Base-by-base conservation (phyloP, 1,140 invertebrate genomes). In the Drosophila murphyi region DNA sequence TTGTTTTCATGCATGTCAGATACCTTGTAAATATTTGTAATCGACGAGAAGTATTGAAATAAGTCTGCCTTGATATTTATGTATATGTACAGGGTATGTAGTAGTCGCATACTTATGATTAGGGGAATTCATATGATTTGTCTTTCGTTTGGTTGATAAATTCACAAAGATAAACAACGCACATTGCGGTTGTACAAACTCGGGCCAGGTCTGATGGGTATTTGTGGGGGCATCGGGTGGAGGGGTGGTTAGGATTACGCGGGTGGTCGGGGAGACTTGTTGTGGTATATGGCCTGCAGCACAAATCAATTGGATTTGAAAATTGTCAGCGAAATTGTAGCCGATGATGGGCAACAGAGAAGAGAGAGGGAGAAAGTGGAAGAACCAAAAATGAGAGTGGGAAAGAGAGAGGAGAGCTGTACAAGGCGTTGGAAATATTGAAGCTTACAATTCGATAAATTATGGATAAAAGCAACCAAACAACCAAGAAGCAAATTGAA, bases 291-390 rank as follows among this genome's bases (percentile, higher is more conserved):
- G 63, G 79, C 82, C 83, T 83, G 83, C 79, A 80, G 83, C 83
- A 88, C 80, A 87, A 87, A 87, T 88, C 83, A 87, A 87, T 87
- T 88, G 83, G 80, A 87, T 87, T 87, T 88, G 83, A 87, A 87
- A 87, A 87, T 87, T 87, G 83, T 88, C 83, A 87, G 78, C 83
- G 80, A 71, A 71, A 71, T 70, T 60, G 72, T 71, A 35, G 34
- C 37, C 45, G 50, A 55, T 35, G 61, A 55, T 35, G 47, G 12
- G 34, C 51, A 10, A 12, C 55, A n/a, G 6, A 45, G 41, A 32
- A 2, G 6, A 51, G 47, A 31, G 48, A 39, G 45, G 37, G 20
- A 51, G 41, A 29, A 28, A 43, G 10, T 29, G 8, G 10, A 29
- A 10, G 6, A 20, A 43, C 39, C n/a, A 4, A 43, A 35, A 20